Evolutionary conservation across 2,888 invertebrate species (phyloP), one percentile per base, ranked within the genome.

Genomic region (Drosophila eohydei): DNA sequence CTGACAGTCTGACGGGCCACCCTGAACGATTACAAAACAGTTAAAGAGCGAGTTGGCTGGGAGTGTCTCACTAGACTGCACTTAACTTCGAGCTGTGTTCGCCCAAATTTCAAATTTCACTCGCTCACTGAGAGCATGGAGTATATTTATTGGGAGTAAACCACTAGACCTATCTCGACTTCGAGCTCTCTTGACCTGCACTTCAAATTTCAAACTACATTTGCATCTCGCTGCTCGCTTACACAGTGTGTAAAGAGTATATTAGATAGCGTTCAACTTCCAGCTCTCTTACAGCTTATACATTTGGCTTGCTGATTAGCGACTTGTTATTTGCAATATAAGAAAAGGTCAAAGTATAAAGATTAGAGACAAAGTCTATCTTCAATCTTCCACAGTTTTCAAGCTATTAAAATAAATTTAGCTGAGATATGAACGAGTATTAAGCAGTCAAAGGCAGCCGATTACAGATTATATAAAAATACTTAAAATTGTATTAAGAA

Each of bases 1-100:
- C 44, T 38, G 48, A 14, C 26, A 34, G 41, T 11, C n/a, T 8
- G 46, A 48, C 34, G 14, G 36, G 11, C 50, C 32, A 50, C 50
- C 32, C 50, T 32, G 32, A 32, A 40, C 4, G 40, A 12, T 38
- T 54, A 11, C 41, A 43, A 36, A 48, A n/a, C 52, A 65, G 12
- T 26, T 34, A 4, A 7, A 16, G 16, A 43, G 14, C 6, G 3
- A 30, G 48, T 5, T 11, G n/a, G 30, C 48, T 30, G 43, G 21
- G 41, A 56, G 32, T 56, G 32, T 4, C 21, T 16, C n/a, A 54
- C 30, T 54, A 1, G 56, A 28, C 43, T 8, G 28, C 36, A 32
- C 43, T 14, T 12, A 14, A 32, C 2, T 32, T 6, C 5, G 5
- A 30, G 3, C 12, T 55, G 16, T 4, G 2, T 41, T 55, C 16